Conservation (phyloP, 2,113 vertebrate genomes). For the Ptilonorhynchus violaceus region DNA sequence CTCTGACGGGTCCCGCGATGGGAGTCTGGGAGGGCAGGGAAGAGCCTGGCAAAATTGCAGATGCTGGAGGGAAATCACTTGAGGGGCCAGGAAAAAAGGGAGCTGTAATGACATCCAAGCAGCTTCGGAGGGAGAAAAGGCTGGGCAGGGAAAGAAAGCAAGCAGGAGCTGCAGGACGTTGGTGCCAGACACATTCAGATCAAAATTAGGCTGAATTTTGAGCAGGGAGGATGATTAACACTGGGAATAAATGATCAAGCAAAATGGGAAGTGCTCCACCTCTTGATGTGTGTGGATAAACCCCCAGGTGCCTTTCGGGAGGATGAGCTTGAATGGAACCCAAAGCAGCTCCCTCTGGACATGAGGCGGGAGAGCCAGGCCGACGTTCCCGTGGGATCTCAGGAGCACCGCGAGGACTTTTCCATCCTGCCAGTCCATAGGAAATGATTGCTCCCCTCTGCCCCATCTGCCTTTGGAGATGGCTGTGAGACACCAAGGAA, state of each 20-base stretch:
- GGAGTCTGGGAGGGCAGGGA: neutral
- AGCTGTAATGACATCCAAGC: neutral
- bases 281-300: neutral
- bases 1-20: neutral
- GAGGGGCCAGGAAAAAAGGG: neutral
- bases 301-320: neutral
- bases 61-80: neutral
- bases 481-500: neutral
- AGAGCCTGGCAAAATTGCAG: neutral
- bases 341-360: neutral
- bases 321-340: neutral
- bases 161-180: neutral
- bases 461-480: neutral
- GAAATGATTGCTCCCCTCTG: neutral
- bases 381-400: neutral
- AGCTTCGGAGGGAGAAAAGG: neutral
- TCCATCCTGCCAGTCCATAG: neutral
- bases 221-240: neutral
- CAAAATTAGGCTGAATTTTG: neutral
- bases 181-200: neutral
- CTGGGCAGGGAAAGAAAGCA: neutral
- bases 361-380: accelerated
- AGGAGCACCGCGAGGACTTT: accelerated
- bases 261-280: neutral
- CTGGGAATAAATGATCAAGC: neutral